These are phyloP conservation scores for Plotosus lineatus DNA, from an alignment of 2,113 vertebrate genomes.

Conservation along the genomic window DNA sequence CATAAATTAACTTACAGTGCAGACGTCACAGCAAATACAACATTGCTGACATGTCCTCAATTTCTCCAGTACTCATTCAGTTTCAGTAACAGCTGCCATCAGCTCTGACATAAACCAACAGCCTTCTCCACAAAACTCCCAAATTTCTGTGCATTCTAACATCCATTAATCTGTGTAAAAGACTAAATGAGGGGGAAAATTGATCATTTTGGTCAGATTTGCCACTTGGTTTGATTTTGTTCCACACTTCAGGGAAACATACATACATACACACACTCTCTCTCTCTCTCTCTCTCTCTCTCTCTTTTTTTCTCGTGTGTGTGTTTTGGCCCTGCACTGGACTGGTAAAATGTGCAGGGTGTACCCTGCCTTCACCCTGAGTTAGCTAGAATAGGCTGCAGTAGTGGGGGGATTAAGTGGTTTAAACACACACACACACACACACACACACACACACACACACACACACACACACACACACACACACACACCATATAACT, in stretches of 20 bases:
- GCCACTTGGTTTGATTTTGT: neutral
- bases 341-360: too few species aligned
- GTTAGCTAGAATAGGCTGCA: too few species aligned
- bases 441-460: too few species aligned
- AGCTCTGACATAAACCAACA: neutral
- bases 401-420: too few species aligned
- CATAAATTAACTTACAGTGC: slow-evolving; percentile 2
- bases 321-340: too few species aligned
- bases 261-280: too few species aligned
- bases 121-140: neutral
- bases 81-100: neutral
- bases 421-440: too few species aligned
- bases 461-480: too few species aligned
- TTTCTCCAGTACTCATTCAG: slow-evolving; percentile 17
- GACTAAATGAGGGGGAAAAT: neutral
- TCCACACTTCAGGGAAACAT: neutral
- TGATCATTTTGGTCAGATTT: neutral
- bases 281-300: too few species aligned
- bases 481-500: too few species aligned
- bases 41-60: neutral
- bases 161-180: neutral
- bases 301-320: too few species aligned
- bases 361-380: too few species aligned
- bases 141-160: neutral
- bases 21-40: neutral